These are phyloP conservation scores for Syrista parreyssii DNA, from an alignment of 2,888 invertebrate species.

Conservation along the genomic window DNA sequence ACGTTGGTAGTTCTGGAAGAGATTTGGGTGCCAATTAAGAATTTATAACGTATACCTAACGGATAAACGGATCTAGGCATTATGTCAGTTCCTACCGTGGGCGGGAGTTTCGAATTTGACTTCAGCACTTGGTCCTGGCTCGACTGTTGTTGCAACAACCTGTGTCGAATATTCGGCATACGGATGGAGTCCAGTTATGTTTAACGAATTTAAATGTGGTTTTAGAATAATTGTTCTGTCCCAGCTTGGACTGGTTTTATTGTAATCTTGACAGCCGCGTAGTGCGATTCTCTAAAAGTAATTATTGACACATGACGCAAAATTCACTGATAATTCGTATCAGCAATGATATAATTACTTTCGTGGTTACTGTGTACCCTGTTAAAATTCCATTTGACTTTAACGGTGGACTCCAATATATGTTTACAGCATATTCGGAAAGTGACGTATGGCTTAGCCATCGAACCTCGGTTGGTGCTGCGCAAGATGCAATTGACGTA, in stretches of 20 bases:
- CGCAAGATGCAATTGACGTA: background rate
- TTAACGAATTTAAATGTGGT: background rate
- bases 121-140: conserved; percentile 14
- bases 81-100: conserved; percentile 16
- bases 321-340: no score
- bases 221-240: background rate
- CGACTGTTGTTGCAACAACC: conserved; percentile 32
- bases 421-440: background rate
- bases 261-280: background rate
- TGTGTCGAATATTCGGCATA: conserved; percentile 32
- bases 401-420: conserved; percentile 40
- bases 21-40: background rate
- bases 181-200: conserved; percentile 25
- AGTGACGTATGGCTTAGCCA: conserved; percentile 10
- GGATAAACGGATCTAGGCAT: no score
- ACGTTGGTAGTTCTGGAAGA: conserved; percentile 37
- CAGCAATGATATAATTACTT: conserved; percentile 27
- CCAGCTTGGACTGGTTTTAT: background rate
- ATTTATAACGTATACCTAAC: no score
- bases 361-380: conserved; percentile 30
- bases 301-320: background rate
- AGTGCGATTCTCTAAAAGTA: conserved; percentile 7
- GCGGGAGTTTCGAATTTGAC: conserved; percentile 14
- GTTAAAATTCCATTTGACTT: conserved; percentile 30
- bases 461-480: conserved; percentile 35